Conservation (phyloP, 2,113 vertebrate genomes). For the Xenopus tropicalis region DNA sequence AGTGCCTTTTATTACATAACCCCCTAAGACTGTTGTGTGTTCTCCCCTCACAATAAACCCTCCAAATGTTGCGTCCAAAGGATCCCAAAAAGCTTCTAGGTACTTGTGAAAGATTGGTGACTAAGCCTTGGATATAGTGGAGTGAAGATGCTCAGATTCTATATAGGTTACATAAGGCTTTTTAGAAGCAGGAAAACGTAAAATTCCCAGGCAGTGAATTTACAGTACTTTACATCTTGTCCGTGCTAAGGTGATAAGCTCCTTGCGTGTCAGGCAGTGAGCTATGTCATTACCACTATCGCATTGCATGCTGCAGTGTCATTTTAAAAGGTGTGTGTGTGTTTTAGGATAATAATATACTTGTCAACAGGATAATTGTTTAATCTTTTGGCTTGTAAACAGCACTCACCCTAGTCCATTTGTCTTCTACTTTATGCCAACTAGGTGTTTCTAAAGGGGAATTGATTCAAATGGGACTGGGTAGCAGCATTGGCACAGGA, state of each 20-base stretch:
- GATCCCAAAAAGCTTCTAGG: too few relatives aligned
- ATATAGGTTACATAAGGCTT: neutral
- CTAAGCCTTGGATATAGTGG: too few relatives aligned
- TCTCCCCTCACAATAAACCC: too few relatives aligned
- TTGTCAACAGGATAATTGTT: slow-evolving; percentile 39
- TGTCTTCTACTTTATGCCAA: neutral
- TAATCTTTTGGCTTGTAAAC: slow-evolving; percentile 29
- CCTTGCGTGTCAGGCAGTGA: slow-evolving; percentile 33
- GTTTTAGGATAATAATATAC: slow-evolving; percentile 32
- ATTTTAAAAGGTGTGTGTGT: slow-evolving; percentile 37
- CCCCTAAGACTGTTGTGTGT: too few relatives aligned
- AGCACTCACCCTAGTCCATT: slow-evolving; percentile 12
- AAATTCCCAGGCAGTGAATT: too few relatives aligned
- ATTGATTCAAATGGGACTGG: too few relatives aligned
- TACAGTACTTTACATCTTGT: neutral
- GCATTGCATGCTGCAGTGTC: slow-evolving; percentile 42
- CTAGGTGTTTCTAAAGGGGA: too few relatives aligned
- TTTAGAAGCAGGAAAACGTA: neutral
- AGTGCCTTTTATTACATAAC: too few relatives aligned
- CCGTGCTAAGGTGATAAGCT: slow-evolving; percentile 30
- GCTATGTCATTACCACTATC: slow-evolving; percentile 32
- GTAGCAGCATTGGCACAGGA: too few relatives aligned
- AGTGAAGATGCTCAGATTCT: too few relatives aligned
- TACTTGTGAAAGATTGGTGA: too few relatives aligned
- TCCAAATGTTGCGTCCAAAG: too few relatives aligned